phyloP scores from a whole-genome alignment of 1,140 invertebrate genomes.

The Caenorhabditis tropicalis region DNA sequence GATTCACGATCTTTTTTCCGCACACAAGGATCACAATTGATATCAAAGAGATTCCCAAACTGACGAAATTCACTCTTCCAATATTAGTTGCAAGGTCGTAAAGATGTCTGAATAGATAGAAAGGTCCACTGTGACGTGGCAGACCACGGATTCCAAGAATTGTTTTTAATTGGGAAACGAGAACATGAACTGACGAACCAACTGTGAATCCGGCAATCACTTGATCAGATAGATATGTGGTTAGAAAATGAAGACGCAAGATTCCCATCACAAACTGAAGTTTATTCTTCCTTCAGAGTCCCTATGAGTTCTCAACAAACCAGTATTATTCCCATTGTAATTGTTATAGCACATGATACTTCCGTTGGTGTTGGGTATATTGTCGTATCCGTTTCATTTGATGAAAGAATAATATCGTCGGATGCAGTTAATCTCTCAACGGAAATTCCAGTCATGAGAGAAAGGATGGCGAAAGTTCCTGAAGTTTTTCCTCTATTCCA shows the following conservation, averaged over 20 bases:
- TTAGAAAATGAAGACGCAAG: conserved; percentile 68
- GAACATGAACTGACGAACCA: conserved; percentile 65
- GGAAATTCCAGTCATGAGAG: conserved; percentile 72
- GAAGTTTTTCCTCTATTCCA: background rate
- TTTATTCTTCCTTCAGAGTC: background rate
- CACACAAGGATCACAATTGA: conserved; percentile 62
- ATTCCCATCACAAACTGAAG: conserved; percentile 67
- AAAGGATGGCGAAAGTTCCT: conserved; percentile 73
- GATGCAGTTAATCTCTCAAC: conserved; percentile 61
- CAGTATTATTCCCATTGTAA: conserved; percentile 16
- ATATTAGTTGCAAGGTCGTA: conserved; percentile 42
- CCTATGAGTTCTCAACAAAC: background rate
- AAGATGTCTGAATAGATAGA: conserved; percentile 46
- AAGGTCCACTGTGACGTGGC: conserved; percentile 44
- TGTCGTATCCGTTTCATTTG: background rate
- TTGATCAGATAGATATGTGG: conserved; percentile 69
- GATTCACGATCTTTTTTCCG: conserved; percentile 67
- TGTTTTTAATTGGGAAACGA: conserved; percentile 66
- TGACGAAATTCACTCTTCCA: conserved; percentile 51
- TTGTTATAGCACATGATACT: conserved; percentile 14
- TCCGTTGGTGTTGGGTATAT: background rate
- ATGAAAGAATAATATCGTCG: background rate
- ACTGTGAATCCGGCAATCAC: conserved; percentile 70
- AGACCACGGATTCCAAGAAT: conserved; percentile 61
- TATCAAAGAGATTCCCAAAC: conserved; percentile 55